Evolutionary conservation across 37 sponge, comb jelly and placozoan species (phyloP), one percentile per base, ranked within the genome.

Genomic region (Chondrosia reniformis): DNA sequence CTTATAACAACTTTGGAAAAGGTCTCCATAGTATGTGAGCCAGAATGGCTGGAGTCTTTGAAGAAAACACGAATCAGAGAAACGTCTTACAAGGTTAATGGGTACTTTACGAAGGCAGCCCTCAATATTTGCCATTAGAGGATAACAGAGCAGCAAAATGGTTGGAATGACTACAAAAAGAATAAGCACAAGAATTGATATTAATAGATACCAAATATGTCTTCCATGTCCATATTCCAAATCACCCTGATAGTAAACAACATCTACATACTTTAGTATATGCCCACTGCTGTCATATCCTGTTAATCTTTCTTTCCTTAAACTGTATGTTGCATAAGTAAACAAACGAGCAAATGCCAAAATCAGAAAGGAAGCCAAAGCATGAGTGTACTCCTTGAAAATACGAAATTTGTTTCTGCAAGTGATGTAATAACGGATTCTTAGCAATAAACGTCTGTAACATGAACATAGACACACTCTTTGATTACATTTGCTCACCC

Each of bases 291-390:
- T 25, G 24, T 69, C 36, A 21, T 21, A 40, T 13, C 44, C 72
- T 2, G n/a, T 41, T 19, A 69, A 22, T 21, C 1, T 40, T n/a
- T 69, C 19, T 39, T 2, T 21, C 2, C 24, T 25, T 44, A 69
- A 39, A 25, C 39, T 69, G 72, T 3, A 34, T 19, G 72, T 38
- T 34, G 72, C 39, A 40, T 24, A 43, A 19, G 24, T n/a, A 41
- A 69, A 39, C n/a, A 40, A 69, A 24, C 72, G 72, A 17, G 72
- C 42, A 44, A 69, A 69, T 40, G 44, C 72, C 22, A 69, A 44
- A 21, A 69, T 40, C n/a, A 41, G 22, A 34, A 69, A 69, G 43
- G 13, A 24, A 25, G 72, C 36, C 15, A 69, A 21, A 13, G 72
- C 72, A 43, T 44, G 39, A 44, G 39, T 44, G 36, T 69, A 69